phyloP scores from a whole-genome alignment of 2,888 invertebrate genomes.

The Xestobium rufovillosum region DNA sequence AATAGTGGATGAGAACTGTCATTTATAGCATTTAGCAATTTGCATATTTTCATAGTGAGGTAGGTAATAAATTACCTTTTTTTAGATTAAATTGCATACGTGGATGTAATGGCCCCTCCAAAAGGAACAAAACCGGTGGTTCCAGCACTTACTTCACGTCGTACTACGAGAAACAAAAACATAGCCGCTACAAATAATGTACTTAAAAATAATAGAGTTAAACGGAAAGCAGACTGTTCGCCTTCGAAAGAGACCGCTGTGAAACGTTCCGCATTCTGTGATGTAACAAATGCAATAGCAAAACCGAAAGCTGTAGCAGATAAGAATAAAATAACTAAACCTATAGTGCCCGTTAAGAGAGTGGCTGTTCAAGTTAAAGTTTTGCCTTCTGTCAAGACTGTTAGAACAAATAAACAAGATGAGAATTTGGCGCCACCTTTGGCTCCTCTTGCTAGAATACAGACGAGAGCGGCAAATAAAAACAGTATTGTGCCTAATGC shows the following conservation, averaged over 20 bases:
- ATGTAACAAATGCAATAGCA: conserved; percentile 67
- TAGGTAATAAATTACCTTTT: no score
- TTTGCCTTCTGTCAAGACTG: conserved; percentile 37
- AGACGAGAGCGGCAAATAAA: conserved; percentile 37
- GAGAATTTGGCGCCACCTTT: conserved; percentile 37
- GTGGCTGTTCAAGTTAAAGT: conserved; percentile 36
- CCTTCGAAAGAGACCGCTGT: conserved; percentile 66
- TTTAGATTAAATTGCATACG: no score
- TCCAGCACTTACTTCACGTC: conserved; percentile 39
- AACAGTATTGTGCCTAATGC: conserved; percentile 31
- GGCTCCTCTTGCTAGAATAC: conserved; percentile 34
- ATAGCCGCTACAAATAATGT: conserved; percentile 19
- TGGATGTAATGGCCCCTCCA: conserved; percentile 62
- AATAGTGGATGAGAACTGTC: no score
- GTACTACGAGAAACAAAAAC: conserved; percentile 50
- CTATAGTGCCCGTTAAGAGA: conserved; percentile 19
- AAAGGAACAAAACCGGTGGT: conserved; percentile 49
- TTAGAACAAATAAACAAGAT: conserved; percentile 38
- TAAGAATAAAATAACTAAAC: conserved; percentile 20
- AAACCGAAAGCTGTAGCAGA: conserved; percentile 25
- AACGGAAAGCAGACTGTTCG: conserved; percentile 76
- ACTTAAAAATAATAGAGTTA: conserved; percentile 48
- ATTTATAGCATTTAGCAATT: no score
- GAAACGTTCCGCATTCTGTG: conserved; percentile 79
- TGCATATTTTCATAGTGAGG: no score